These are phyloP conservation scores for Chaetura pelagica DNA, from an alignment of 2,113 vertebrate genomes.

Conservation along the genomic window DNA sequence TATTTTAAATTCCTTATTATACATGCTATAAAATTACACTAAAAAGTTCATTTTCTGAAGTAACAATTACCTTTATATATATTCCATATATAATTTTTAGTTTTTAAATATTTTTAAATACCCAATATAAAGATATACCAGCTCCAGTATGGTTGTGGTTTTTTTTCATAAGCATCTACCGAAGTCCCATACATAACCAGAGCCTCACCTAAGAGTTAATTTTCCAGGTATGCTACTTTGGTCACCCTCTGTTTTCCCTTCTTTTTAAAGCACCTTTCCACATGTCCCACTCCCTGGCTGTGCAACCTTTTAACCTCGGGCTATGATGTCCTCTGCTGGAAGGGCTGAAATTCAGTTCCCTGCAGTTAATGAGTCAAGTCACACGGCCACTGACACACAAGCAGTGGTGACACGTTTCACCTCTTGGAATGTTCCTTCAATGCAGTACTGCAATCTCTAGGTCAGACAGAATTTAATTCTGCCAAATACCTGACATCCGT, in stretches of 20 bases:
- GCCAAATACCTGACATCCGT: not conserved
- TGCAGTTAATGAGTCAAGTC: not conserved
- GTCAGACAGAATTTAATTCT: not conserved
- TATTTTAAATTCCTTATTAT: constrained; percentile 64
- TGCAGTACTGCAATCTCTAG: not conserved
- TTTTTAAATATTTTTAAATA: not conserved
- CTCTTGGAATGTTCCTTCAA: not conserved
- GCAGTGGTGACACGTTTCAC: not conserved
- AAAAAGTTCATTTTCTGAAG: constrained; percentile 66
- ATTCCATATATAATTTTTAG: constrained; percentile 26
- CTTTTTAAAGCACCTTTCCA: not conserved
- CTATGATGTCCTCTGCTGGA: accelerated
- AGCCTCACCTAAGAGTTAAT: not conserved
- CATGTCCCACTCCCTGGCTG: not conserved
- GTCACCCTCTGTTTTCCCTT: not conserved
- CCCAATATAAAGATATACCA: constrained; percentile 10
- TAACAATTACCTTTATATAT: constrained; percentile 25
- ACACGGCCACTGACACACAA: accelerated
- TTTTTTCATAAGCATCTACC: not conserved
- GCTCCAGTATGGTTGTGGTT: not conserved
- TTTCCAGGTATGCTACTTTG: not conserved
- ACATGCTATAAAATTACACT: constrained; percentile 74
- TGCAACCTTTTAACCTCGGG: not conserved
- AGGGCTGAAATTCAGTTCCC: not conserved
- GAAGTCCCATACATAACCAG: not conserved